These are phyloP conservation scores for Trichoplusia ni DNA, from an alignment of 1,140 invertebrate species.

Conservation along the genomic window DNA sequence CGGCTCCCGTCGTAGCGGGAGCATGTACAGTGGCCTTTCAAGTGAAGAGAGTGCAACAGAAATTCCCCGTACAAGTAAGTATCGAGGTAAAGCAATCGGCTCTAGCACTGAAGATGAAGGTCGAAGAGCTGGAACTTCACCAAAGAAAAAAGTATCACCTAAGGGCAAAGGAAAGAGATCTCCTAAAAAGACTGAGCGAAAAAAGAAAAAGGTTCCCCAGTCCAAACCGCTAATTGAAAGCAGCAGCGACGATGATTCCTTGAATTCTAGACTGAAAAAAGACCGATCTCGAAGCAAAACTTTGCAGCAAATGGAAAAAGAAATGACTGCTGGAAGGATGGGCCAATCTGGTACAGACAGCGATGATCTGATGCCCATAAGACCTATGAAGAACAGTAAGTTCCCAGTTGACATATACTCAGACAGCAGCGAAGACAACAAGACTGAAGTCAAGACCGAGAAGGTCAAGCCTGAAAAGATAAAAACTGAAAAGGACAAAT, in stretches of 20 bases:
- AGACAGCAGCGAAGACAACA: slow-evolving; percentile 85
- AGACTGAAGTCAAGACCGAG: slow-evolving; percentile 59
- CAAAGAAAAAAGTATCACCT: slow-evolving; percentile 76
- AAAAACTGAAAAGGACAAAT: slow-evolving; percentile 58
- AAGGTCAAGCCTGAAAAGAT: slow-evolving; percentile 76
- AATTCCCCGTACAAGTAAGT: slow-evolving; percentile 68
- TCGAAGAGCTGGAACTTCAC: slow-evolving; percentile 60
- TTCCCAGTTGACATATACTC: slow-evolving; percentile 87
- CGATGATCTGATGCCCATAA: slow-evolving; percentile 87
- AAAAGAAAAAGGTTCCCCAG: slow-evolving; percentile 72
- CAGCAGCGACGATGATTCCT: slow-evolving; percentile 83
- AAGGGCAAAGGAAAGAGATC: slow-evolving; percentile 69
- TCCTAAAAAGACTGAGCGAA: slow-evolving; percentile 70
- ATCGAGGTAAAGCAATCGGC: slow-evolving; percentile 69
- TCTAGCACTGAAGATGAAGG: slow-evolving; percentile 80
- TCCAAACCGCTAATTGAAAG: slow-evolving; percentile 80
- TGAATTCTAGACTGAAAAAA: slow-evolving; percentile 78
- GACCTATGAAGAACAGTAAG: slow-evolving; percentile 75
- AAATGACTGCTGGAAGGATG: slow-evolving; percentile 81
- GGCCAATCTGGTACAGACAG: slow-evolving; percentile 86
- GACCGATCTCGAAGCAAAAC: slow-evolving; percentile 82
- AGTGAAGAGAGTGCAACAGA: slow-evolving; percentile 83
- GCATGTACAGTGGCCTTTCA: slow-evolving; percentile 86
- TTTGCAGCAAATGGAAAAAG: slow-evolving; percentile 87
- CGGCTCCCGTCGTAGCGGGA: slow-evolving; percentile 85